Conservation (phyloP, 2,797 vertebrate genomes). For the Novumbra hubbsi region DNA sequence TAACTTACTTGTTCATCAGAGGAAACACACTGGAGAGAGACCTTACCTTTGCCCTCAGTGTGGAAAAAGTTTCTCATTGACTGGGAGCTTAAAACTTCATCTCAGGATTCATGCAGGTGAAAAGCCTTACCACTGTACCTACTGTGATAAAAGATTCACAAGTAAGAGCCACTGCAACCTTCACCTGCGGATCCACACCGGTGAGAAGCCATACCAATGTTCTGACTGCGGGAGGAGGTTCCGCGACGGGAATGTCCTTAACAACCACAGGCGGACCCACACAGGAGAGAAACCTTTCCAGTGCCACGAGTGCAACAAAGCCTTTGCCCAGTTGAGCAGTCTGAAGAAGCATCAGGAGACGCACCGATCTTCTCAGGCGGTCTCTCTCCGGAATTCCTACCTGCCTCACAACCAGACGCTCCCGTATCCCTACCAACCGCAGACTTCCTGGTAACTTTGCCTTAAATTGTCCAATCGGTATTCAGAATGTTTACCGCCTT, state of each 20-base stretch:
- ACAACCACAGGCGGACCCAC: background rate
- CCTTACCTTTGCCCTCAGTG: constrained; percentile 6
- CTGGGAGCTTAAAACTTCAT: background rate
- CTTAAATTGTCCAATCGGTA: background rate
- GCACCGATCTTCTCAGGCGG: background rate
- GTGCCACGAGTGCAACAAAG: background rate
- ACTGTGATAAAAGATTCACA: constrained; percentile 2
- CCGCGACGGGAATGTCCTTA: background rate
- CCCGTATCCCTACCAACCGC: background rate
- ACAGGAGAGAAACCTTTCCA: background rate
- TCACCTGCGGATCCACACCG: background rate
- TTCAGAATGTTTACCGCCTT: background rate
- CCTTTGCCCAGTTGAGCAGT: background rate
- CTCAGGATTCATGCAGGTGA: background rate
- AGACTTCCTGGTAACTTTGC: background rate
- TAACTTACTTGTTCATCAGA: background rate
- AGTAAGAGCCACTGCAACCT: background rate
- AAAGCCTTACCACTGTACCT: background rate
- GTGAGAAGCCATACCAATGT: background rate
- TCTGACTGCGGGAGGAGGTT: constrained; percentile 4
- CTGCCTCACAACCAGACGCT: background rate
- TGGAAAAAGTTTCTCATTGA: background rate
- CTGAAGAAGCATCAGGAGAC: background rate
- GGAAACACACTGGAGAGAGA: background rate
- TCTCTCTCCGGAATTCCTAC: background rate